A percentile compares a stretch with the other conserved stretches of the same genome.
These are phyloP conservation scores for Thera britannica DNA, from an alignment of 2,888 invertebrate genomes.

Conservation along the genomic window DNA sequence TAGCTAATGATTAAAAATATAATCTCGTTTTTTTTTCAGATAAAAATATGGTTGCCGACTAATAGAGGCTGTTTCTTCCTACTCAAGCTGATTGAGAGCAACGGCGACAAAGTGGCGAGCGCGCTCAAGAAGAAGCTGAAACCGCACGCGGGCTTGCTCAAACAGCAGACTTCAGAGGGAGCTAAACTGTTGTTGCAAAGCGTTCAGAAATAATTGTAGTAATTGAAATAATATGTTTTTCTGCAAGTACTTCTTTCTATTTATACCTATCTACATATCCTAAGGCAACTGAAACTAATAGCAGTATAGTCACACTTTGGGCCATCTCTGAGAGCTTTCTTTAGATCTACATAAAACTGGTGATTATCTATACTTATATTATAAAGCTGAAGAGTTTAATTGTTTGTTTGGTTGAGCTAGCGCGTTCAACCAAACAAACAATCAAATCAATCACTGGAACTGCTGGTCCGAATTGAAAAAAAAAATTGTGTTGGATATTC, in stretches of 20 bases:
- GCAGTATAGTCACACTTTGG: no score
- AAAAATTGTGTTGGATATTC: no score
- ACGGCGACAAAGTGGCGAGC: slow-evolving; percentile 68
- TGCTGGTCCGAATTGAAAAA: no score
- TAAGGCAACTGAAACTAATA: no score
- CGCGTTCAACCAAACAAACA: no score
- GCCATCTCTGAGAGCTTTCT: no score
- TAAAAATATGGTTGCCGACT: slow-evolving; percentile 87
- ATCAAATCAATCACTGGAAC: no score
- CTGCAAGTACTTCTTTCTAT: slow-evolving; percentile 1
- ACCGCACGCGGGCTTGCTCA: slow-evolving; percentile 71
- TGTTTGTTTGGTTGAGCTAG: no score
- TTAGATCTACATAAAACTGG: no score
- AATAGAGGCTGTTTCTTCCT: slow-evolving; percentile 92
- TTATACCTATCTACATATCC: neutral
- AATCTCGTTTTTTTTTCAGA: slow-evolving; percentile 66
- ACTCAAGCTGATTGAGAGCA: slow-evolving; percentile 87
- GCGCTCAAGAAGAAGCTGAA: slow-evolving; percentile 80
- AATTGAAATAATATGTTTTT: slow-evolving; percentile 18
- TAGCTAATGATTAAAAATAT: neutral
- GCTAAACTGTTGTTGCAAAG: slow-evolving; percentile 87
- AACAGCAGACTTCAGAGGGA: slow-evolving; percentile 84
- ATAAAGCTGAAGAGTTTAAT: no score
- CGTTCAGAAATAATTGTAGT: slow-evolving; percentile 64
- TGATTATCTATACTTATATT: no score